phyloP scores from a whole-genome alignment of 2,888 invertebrate species.

The Sminthurinus aureus region DNA sequence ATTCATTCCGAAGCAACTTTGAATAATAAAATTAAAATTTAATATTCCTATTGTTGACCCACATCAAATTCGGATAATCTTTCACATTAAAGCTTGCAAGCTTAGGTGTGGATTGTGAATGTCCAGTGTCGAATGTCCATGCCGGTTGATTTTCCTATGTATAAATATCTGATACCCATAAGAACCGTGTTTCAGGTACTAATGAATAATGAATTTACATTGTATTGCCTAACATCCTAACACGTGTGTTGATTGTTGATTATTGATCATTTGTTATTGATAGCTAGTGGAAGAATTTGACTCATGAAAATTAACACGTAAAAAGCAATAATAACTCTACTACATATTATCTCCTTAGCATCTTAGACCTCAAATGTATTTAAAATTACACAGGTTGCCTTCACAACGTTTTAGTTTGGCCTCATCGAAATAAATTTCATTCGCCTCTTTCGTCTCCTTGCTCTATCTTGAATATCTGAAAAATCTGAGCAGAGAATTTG shows the following conservation, averaged over 20 bases:
- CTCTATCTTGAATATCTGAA: not conserved
- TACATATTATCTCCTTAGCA: not conserved
- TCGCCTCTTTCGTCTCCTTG: not conserved
- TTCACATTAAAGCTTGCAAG: not conserved
- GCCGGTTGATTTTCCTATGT: no score
- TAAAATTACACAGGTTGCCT: no score
- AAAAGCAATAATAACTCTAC: not conserved
- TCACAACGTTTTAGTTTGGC: no score
- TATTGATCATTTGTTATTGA: no score
- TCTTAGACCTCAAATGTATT: not conserved
- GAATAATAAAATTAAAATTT: not conserved
- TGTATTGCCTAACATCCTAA: no score
- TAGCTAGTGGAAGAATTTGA: no score
- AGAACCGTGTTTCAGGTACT: no score
- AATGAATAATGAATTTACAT: no score
- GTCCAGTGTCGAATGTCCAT: no score
- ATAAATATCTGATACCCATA: no score
- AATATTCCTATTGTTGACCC: slow-evolving; percentile 7
- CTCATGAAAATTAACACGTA: not conserved
- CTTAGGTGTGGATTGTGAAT: no score
- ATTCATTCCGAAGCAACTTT: not conserved
- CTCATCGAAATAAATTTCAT: not conserved
- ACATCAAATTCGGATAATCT: slow-evolving; percentile 17
- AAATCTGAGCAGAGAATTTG: not conserved
- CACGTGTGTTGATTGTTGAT: no score